A percentile compares a stretch with the other conserved stretches of the same genome.
Evolutionary conservation across 1,140 invertebrate species (phyloP).

Genomic region (Drosophila micromelanica): DNA sequence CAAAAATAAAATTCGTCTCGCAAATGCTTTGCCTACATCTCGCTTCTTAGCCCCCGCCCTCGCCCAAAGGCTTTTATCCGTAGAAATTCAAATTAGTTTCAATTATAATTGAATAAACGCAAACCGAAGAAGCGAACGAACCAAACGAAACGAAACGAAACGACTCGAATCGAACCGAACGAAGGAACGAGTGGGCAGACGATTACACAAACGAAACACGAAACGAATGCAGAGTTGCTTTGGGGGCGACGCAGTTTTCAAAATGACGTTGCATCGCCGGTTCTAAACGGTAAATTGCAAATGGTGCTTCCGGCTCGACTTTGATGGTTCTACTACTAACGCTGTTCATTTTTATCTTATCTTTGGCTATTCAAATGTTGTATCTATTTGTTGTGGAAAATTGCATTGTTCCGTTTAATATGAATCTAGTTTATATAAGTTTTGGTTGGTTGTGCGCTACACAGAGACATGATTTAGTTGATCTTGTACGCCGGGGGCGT

Average conservation of each 20-base stretch:
- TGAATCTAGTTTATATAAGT: constrained; percentile 23
- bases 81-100: constrained; percentile 79
- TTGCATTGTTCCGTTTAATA: no score
- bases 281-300: constrained; percentile 46
- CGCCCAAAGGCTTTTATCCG: constrained; percentile 26
- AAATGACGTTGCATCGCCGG: constrained; percentile 59
- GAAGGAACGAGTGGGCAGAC: constrained; percentile 14
- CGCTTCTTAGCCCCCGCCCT: background rate
- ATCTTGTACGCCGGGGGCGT: constrained; percentile 27
- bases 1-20: constrained; percentile 53
- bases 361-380: no score
- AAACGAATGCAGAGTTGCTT: constrained; percentile 18
- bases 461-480: constrained; percentile 3
- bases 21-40: constrained; percentile 30
- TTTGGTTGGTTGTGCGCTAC: constrained; percentile 35
- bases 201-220: background rate
- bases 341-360: background rate
- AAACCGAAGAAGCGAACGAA: constrained; percentile 57
- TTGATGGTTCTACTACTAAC: background rate
- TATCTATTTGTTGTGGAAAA: no score
- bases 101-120: constrained; percentile 84
- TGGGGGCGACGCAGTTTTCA: constrained; percentile 51
- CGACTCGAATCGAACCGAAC: background rate
- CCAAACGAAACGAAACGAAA: constrained; percentile 18
- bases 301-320: constrained; percentile 43